Conservation (phyloP, 2,797 vertebrate genomes). For the Gorsachius magnificus region DNA sequence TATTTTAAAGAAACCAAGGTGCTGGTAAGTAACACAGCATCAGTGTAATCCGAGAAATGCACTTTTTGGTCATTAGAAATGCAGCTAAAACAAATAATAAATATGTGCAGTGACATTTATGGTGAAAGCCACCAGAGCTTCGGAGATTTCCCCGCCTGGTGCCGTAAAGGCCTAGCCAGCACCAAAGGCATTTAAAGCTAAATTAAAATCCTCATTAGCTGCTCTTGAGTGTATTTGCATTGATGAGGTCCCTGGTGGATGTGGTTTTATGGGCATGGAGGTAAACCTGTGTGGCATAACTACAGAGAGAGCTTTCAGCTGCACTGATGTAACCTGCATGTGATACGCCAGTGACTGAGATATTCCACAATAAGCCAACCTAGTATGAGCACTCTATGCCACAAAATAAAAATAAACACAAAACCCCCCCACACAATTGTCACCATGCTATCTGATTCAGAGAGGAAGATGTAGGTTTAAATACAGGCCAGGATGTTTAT, state of each 20-base stretch:
- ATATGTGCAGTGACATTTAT: conserved; percentile 64
- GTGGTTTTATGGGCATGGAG: conserved; percentile 37
- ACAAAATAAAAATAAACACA: conserved; percentile 17
- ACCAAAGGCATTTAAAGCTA: conserved; percentile 54
- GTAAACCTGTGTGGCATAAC: conserved; percentile 52
- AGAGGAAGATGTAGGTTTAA: conserved; percentile 15
- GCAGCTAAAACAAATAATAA: conserved; percentile 69
- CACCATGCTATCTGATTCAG: background rate
- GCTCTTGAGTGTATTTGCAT: conserved; percentile 56
- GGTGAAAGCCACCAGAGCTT: conserved; percentile 60
- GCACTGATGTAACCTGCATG: conserved; percentile 48
- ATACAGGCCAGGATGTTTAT: background rate
- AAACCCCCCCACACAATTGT: background rate
- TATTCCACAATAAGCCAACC: background rate
- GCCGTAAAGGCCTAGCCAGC: conserved; percentile 61
- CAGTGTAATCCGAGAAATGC: conserved; percentile 46
- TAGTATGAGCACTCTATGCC: background rate
- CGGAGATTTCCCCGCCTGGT: conserved; percentile 44
- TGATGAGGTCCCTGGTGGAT: conserved; percentile 57
- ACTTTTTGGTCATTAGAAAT: conserved; percentile 54
- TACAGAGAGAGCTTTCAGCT: conserved; percentile 55
- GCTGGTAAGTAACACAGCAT: conserved; percentile 40
- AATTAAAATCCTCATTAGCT: conserved; percentile 54
- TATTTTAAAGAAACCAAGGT: conserved; percentile 44
- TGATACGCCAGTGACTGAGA: background rate